Base-by-base conservation (phyloP, 2,113 vertebrate species). In the Dipodomys merriami region DNA sequence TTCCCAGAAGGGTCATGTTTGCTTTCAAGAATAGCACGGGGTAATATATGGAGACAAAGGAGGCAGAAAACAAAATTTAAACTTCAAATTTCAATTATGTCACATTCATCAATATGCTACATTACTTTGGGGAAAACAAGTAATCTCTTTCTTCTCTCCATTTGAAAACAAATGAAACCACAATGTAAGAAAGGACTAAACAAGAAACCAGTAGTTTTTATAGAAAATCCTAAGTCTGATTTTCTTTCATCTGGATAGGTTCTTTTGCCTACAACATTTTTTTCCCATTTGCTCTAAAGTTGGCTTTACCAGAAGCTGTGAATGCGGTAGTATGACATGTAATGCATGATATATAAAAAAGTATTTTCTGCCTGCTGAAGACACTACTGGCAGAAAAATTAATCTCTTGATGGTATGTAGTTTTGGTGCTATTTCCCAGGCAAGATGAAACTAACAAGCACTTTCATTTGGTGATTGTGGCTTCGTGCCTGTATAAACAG, bases 11-110 rank as follows among this genome's bases (percentile, higher is more conserved):
- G 33, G 19, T 65, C 84, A 69, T 27, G 30, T 18, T 71, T 29
- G 60, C 18, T 92, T 30, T 64, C 64, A 68, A 57, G 57, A 69
- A 72, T 3, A 84, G 29, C 33, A 65, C 13, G 83, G 69, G 12
- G 30, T 86, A 25, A 46, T 8, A 49, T 57, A 81, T 30, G 76
- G 79, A 91, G 53, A 76, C 68, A 44, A 81, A 88, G 62, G 35
- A 85, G 77, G 71, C 76, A 92, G 90, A 69, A 91, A 88, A 94
- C 69, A 87, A 94, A 91, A 77, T 57, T 73, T 80, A 46, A 57
- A 71, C 29, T 78, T 86, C 73, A 86, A 91, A 86, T 94, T 94
- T 89, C 76, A 89, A 86, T 91, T 91, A 86, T 84, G 83, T 78
- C 74, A 71, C 67, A 86, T 81, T 93, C 83, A 89, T 80, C 71